Evolutionary conservation across 92 coral and sea anemone species (phyloP), one percentile per base, ranked within the genome.

Genomic region (Phymanthus crucifer): DNA sequence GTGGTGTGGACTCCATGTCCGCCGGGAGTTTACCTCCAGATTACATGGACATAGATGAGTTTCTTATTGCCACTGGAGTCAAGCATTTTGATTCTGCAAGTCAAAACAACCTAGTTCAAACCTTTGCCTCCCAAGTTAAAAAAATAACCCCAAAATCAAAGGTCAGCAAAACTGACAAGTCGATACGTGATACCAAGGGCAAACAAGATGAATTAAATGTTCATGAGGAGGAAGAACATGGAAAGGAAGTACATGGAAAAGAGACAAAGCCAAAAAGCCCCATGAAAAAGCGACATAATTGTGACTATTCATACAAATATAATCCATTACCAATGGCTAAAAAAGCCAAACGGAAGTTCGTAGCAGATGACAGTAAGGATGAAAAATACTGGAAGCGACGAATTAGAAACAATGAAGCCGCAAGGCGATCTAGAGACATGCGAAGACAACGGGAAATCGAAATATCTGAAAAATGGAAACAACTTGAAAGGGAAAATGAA

Each of bases 321-420:
- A 89, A 89, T 61, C 93, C 93, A 35, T 29, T 85, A 17, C 93
- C 93, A 17, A 78, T 89, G 48, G 56, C 78, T 12, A 90, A 68
- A 54, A 87, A 84, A 83, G 91, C 94, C 16, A 78, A 77, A 33
- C 74, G 91, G 6, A 84, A 76, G 47, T 87, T 87, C 69, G 73
- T 76, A 6, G 23, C 64, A 32, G 84, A 77, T 29, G 70, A 45
- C 0, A 67, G 58, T 43, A 88, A 90, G 45, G 94, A 90, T 47
- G 91, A 87, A 32, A 77, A 71, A 70, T 90, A 90, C 47, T 90
- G 94, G 94, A 83, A 81, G 32, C 76, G 94, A 27, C 84, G 94
- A 79, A 80, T 77, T 16, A 80, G 89, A 37, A 90, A 90, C 40
- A 90, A 90, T 75, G 89, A 81, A 19, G 94, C 94, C 23, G 94